These are phyloP conservation scores for Lamellibrachia columna DNA, from an alignment of 2,888 invertebrate genomes.

Conservation along the genomic window DNA sequence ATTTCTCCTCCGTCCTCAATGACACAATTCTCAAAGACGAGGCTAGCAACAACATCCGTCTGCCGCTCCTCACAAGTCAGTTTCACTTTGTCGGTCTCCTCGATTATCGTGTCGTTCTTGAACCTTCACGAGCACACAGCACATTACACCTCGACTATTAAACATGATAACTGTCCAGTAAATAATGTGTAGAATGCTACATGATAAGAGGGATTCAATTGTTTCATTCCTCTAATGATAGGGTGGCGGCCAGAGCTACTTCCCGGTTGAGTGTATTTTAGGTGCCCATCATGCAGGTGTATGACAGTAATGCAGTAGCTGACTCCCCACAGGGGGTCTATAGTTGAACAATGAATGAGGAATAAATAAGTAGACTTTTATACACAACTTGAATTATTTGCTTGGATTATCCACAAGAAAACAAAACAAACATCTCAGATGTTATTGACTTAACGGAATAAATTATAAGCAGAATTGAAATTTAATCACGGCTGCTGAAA, in stretches of 20 bases:
- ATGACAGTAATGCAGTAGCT: neutral
- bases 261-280: neutral
- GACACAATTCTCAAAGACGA: conserved; percentile 80
- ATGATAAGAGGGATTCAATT: too few species aligned
- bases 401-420: neutral
- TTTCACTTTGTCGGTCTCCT: conserved; percentile 6
- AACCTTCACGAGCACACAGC: neutral
- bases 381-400: neutral
- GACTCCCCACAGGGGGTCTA: neutral
- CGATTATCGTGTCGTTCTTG: neutral
- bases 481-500: neutral
- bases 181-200: too few species aligned
- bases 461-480: neutral
- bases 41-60: conserved; percentile 79
- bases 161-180: too few species aligned
- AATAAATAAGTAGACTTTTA: neutral
- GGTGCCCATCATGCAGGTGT: neutral
- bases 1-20: conserved; percentile 89
- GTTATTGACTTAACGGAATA: neutral
- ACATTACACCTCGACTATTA: too few species aligned
- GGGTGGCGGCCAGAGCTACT: neutral
- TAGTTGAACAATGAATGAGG: neutral
- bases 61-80: neutral
- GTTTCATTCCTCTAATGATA: neutral
- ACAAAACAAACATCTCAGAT: neutral